These are phyloP conservation scores for Epinotia nisella DNA, from an alignment of 2,888 invertebrate species.

Conservation along the genomic window DNA sequence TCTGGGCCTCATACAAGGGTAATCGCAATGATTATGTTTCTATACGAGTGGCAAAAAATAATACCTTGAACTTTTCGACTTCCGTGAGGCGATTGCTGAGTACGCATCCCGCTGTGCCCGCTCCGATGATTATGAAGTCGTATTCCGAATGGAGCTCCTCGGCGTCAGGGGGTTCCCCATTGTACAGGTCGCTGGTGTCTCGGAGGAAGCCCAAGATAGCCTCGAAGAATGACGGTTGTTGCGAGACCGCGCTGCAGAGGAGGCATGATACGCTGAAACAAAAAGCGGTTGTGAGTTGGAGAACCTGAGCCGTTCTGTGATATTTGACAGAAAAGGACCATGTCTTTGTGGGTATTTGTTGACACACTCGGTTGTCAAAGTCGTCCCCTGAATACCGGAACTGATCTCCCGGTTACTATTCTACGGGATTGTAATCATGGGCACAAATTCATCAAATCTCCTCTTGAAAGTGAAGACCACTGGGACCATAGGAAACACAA, in stretches of 20 bases:
- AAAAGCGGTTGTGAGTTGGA: background rate
- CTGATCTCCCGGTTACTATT: too few species aligned
- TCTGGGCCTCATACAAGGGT: background rate
- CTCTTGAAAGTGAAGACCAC: too few species aligned
- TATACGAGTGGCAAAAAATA: background rate
- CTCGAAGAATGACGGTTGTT: slow-evolving; percentile 54
- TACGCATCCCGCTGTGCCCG: slow-evolving; percentile 71
- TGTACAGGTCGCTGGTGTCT: slow-evolving; percentile 53
- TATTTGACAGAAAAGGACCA: too few species aligned
- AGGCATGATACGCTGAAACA: slow-evolving; percentile 44
- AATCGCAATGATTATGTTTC: background rate
- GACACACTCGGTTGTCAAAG: too few species aligned
- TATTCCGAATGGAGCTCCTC: slow-evolving; percentile 56
- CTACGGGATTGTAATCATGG: too few species aligned
- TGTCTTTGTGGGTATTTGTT: too few species aligned
- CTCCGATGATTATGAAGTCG: slow-evolving; percentile 73
- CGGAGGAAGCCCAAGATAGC: slow-evolving; percentile 56
- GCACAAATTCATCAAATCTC: too few species aligned
- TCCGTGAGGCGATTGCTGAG: slow-evolving; percentile 73
- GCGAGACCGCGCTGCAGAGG: slow-evolving; percentile 42
- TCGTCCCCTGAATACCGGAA: too few species aligned
- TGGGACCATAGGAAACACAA: too few species aligned
- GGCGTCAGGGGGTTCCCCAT: slow-evolving; percentile 59
- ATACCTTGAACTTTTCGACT: slow-evolving; percentile 66
- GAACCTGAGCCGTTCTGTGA: background rate